A percentile compares a stretch with the other conserved stretches of the same genome.
Evolutionary conservation across 2,888 invertebrate genomes (phyloP).

Genomic region (Linyphia triangularis): DNA sequence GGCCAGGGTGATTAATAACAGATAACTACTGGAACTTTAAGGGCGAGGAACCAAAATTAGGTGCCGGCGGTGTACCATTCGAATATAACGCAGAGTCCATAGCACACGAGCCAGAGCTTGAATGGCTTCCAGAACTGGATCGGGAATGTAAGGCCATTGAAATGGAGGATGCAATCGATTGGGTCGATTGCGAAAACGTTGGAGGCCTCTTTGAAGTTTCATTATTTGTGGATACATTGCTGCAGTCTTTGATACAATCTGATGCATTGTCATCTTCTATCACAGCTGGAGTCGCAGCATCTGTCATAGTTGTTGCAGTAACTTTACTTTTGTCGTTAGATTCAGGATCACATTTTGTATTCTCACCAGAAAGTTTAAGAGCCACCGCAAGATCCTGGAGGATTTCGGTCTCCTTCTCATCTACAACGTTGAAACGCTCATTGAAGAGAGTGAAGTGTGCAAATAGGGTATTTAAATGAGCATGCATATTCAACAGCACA

Average conservation of each 20-base stretch:
- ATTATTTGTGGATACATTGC: slow-evolving; percentile 56
- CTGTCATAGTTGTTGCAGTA: slow-evolving; percentile 34
- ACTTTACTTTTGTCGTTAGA: slow-evolving; percentile 59
- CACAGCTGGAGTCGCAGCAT: slow-evolving; percentile 70
- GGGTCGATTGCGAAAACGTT: slow-evolving; percentile 70
- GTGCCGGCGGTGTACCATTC: slow-evolving; percentile 66
- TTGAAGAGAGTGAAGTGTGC: slow-evolving; percentile 93
- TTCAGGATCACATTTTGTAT: slow-evolving; percentile 39
- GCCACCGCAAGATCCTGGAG: slow-evolving; percentile 94
- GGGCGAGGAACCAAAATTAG: slow-evolving; percentile 75
- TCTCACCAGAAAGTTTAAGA: slow-evolving; percentile 80
- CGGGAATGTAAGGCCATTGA: slow-evolving; percentile 76
- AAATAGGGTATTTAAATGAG: slow-evolving; percentile 98
- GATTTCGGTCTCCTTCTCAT: slow-evolving; percentile 97
- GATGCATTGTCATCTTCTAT: slow-evolving; percentile 70
- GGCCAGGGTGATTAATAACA: slow-evolving; percentile 71
- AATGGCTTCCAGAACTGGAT: slow-evolving; percentile 72
- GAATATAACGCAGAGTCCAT: slow-evolving; percentile 74
- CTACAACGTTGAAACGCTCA: slow-evolving; percentile 93
- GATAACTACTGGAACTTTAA: slow-evolving; percentile 73
- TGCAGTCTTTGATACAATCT: slow-evolving; percentile 70
- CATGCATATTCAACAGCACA: slow-evolving; percentile 94
- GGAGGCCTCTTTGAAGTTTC: slow-evolving; percentile 74
- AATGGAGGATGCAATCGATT: slow-evolving; percentile 74
- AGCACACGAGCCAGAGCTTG: slow-evolving; percentile 72